Evolutionary conservation across 37 sponge, comb jelly and placozoan species (phyloP).

Genomic region (Diacarnus erythraeanus): DNA sequence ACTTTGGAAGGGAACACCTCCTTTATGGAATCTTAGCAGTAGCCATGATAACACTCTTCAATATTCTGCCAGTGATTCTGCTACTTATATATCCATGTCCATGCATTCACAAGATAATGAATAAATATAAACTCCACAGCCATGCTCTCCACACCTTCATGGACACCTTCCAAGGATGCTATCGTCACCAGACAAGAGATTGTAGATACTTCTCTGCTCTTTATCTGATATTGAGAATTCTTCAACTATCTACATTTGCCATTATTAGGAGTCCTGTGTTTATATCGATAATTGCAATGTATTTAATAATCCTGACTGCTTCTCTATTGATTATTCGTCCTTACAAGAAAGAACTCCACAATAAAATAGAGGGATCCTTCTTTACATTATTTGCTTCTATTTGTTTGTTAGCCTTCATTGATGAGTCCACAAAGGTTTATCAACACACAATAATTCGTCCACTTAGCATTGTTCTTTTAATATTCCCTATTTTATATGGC

Average conservation of each 20-base stretch:
- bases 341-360: not conserved
- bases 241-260: not conserved
- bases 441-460: too few species aligned
- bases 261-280: not conserved
- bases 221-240: slow-evolving; percentile 7
- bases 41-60: not conserved
- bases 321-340: not conserved
- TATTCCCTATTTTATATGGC: too few species aligned
- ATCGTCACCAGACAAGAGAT: slow-evolving; percentile 12
- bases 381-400: too few species aligned
- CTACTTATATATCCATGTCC: not conserved
- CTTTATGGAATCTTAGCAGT: slow-evolving; percentile 1
- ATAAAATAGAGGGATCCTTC: not conserved
- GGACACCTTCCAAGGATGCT: slow-evolving; percentile 31
- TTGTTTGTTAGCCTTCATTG: too few species aligned
- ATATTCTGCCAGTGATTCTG: not conserved
- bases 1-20: slow-evolving; percentile 9
- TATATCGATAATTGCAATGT: not conserved
- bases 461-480: too few species aligned
- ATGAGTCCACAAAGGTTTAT: too few species aligned
- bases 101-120: not conserved
- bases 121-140: not conserved
- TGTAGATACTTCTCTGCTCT: slow-evolving; percentile 14
- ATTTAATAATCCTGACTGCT: not conserved
- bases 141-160: not conserved